Evolutionary conservation across 2,888 invertebrate species (phyloP), one percentile per base, ranked within the genome.

Genomic region (Drosophila niveifrons): DNA sequence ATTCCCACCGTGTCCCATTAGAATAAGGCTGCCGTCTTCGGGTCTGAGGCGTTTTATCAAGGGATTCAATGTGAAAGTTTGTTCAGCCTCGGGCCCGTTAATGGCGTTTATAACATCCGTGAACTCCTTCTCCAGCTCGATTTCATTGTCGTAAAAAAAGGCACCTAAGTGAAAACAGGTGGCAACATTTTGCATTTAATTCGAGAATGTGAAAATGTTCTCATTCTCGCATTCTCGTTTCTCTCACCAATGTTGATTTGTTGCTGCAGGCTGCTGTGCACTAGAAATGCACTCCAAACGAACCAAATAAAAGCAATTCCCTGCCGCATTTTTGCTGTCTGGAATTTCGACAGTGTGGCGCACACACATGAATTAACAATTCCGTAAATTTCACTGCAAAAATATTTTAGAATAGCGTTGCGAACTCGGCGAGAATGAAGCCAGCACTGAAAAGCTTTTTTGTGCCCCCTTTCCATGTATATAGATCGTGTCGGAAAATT

Each of bases 51-150:
- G 88, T 43, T 86, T 89, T 63, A 92, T 80, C 8, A 91, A 39
- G 0, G 92, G 89, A n/a, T 75, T 31, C 1, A 92, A 63, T 36
- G 91, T 89, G 55, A 93, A 92, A 47, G 82, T 80, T 18, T 75
- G 75, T 2, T 82, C 82, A 56, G 63, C 59, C 72, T 77, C 88
- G 9, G 87, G 83, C 31, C 80, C 89, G 59, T 92, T 92, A 17
- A 93, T 90, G 51, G 92, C 86, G 47, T 92, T 90, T 9, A 94
- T 90, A 11, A 94, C 94, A 62, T 93, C 92, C 52, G 91, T 89
- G 82, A 95, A 94, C 41, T 94, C 94, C n/a, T 94, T 93, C 70
- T 94, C 94, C 52, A 94, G 93, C 63, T 94, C 93, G 43, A 91
- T 88, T 76, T 94, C 93, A 70, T 93, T 92, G 64, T 93, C 92